These are phyloP conservation scores for Smittia sp. DNA, from an alignment of 2,888 invertebrate species.

Conservation along the genomic window DNA sequence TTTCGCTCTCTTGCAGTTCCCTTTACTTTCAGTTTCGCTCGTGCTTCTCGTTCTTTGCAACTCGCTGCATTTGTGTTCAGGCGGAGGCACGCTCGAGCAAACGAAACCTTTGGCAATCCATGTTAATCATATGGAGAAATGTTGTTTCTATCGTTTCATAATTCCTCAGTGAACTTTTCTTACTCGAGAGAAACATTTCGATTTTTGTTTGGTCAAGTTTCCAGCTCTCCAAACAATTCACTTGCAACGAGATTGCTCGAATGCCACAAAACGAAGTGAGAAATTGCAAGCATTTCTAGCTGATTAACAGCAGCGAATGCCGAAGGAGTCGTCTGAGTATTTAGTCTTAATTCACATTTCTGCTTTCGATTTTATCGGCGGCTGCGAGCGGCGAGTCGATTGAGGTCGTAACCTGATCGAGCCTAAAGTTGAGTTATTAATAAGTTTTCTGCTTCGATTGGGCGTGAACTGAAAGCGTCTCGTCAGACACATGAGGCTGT, in stretches of 20 bases:
- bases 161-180: not conserved
- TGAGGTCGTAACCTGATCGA: constrained; percentile 1
- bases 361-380: too few species aligned
- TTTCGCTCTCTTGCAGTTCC: not conserved
- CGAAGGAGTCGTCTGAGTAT: too few species aligned
- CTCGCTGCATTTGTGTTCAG: not conserved
- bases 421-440: not conserved
- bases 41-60: not conserved
- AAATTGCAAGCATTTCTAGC: too few species aligned
- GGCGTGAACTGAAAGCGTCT: not conserved
- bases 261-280: too few species aligned
- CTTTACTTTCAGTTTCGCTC: not conserved
- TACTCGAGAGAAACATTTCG: too few species aligned
- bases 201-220: too few species aligned
- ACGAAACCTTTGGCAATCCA: not conserved
- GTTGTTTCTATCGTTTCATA: not conserved
- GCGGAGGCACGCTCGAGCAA: not conserved
- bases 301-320: too few species aligned
- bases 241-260: too few species aligned
- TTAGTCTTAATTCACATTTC: too few species aligned
- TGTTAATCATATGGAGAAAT: constrained; percentile 12
- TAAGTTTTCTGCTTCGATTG: not conserved
- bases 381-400: not conserved
- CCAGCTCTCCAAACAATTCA: too few species aligned
- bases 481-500: not conserved